Conservation (phyloP, 2,113 vertebrate species). For the Jacana jacana region DNA sequence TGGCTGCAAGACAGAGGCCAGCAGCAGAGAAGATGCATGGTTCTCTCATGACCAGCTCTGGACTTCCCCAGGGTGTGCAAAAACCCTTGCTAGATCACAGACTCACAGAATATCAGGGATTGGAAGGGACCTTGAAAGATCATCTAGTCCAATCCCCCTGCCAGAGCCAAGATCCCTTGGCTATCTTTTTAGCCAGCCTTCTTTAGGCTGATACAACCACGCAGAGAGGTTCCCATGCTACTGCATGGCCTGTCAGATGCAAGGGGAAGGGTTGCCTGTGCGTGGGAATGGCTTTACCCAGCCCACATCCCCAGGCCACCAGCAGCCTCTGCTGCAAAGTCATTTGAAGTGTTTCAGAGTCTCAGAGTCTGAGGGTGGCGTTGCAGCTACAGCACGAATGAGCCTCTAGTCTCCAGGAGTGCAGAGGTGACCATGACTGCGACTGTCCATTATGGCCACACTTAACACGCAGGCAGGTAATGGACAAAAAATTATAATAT, state of each 20-base stretch:
- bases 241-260: accelerated
- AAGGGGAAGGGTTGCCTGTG: neutral
- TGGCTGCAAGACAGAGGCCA: neutral
- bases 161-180: too few relatives aligned
- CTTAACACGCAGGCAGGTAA: accelerated
- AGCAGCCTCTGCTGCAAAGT: neutral
- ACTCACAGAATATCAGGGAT: too few relatives aligned
- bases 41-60: neutral
- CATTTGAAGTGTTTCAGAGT: neutral
- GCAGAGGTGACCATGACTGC: neutral
- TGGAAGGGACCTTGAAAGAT: too few relatives aligned
- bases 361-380: neutral
- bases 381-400: neutral
- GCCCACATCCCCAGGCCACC: too few relatives aligned
- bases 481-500: neutral
- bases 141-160: too few relatives aligned
- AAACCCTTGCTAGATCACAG: neutral
- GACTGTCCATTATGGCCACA: neutral
- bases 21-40: neutral
- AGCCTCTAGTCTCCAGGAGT: accelerated
- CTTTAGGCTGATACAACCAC: neutral
- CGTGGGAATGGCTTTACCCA: neutral
- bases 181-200: neutral
- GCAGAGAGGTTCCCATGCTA: neutral
- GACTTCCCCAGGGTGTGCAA: neutral